A percentile compares a stretch with the other conserved stretches of the same genome.
Conservation (phyloP, 2,888 invertebrate genomes). For the Sinotaia quadrata region DNA sequence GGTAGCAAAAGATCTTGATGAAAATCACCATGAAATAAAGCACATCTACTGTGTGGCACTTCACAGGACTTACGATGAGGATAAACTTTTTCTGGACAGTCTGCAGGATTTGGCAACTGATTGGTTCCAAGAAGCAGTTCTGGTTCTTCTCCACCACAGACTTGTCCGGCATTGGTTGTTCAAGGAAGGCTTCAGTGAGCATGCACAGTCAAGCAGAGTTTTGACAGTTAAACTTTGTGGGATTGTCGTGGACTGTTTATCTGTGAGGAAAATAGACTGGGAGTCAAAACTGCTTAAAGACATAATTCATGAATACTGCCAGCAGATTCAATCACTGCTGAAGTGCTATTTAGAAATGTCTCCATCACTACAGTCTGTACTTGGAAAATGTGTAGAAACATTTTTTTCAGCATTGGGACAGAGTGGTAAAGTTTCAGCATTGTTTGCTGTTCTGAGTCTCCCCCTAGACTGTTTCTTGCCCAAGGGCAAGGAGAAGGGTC, state of each 20-base stretch:
- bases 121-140: neutral
- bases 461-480: neutral
- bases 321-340: neutral
- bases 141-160: slow-evolving; percentile 3
- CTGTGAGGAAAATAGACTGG: neutral
- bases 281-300: neutral
- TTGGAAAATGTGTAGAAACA: slow-evolving; percentile 16
- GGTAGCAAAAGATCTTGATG: neutral
- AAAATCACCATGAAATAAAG: neutral
- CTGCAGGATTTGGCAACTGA: neutral
- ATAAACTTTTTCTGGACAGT: too few species aligned
- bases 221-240: slow-evolving; percentile 1
- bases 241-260: neutral
- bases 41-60: neutral
- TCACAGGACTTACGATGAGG: neutral
- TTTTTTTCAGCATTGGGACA: slow-evolving; percentile 10
- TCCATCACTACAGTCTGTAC: neutral
- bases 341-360: neutral
- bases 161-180: slow-evolving; percentile 17
- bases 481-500: neutral
- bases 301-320: neutral
- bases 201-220: neutral
- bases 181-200: slow-evolving; percentile 13
- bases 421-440: slow-evolving; percentile 9
- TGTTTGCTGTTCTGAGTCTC: slow-evolving; percentile 8